These are phyloP conservation scores for Halocaridina rubra DNA, from an alignment of 2,888 invertebrate species.

Conservation along the genomic window DNA sequence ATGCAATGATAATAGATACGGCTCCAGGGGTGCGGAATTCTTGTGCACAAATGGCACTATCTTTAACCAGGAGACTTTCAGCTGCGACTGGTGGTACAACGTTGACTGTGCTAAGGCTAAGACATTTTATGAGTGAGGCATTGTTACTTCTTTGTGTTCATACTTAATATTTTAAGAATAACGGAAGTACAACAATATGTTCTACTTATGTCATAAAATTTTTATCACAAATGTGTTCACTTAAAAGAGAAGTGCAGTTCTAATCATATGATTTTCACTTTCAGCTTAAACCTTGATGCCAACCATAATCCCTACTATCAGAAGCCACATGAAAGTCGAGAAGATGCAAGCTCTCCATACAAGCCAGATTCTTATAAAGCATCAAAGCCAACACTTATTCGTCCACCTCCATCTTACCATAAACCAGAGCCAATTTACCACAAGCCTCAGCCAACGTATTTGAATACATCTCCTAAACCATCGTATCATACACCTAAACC, in stretches of 20 bases:
- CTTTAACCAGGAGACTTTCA: conserved; percentile 66
- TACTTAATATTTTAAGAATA: not conserved
- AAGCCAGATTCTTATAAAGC: not conserved
- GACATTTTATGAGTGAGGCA: conserved; percentile 48
- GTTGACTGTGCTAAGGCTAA: conserved; percentile 75
- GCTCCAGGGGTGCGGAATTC: conserved; percentile 77
- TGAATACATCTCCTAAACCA: not conserved
- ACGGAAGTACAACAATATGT: not conserved
- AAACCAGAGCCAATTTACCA: not conserved
- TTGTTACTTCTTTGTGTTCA: not conserved
- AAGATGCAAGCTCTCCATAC: not conserved
- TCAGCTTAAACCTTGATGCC: conserved; percentile 58
- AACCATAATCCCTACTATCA: conserved; percentile 61
- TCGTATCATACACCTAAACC: not conserved
- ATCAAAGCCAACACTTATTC: not conserved
- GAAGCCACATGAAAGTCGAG: conserved; percentile 31
- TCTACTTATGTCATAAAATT: not conserved
- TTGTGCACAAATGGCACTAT: conserved; percentile 66
- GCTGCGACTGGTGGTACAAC: conserved; percentile 66
- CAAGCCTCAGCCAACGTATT: not conserved
- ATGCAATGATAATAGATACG: conserved; percentile 66
- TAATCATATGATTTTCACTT: not conserved
- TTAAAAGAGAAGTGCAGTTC: not conserved
- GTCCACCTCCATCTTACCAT: not conserved
- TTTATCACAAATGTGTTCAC: not conserved